A percentile compares a stretch with the other conserved stretches of the same genome.
These are phyloP conservation scores for Antennarius striatus DNA, from an alignment of 2,113 vertebrate species.

Conservation along the genomic window DNA sequence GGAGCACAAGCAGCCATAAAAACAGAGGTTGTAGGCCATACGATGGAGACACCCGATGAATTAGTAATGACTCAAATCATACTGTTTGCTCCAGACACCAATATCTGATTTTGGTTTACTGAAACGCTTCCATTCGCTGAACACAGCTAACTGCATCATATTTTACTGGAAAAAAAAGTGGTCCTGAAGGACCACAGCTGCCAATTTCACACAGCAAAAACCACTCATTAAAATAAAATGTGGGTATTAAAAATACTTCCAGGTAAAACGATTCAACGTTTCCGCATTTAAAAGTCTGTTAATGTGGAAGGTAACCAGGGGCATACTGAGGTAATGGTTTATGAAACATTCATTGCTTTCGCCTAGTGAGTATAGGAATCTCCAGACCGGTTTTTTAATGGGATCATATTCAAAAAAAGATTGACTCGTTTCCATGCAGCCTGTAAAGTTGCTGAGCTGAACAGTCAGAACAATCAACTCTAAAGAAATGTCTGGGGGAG, in stretches of 20 bases:
- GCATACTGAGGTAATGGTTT: constrained; percentile 24
- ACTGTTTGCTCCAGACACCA: constrained; percentile 40
- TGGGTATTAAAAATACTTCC: constrained; percentile 39
- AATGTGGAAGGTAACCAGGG: constrained; percentile 20
- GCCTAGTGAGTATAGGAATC: constrained; percentile 45
- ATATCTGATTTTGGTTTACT: constrained; percentile 28
- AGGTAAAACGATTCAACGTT: constrained; percentile 40
- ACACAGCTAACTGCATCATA: constrained; percentile 32
- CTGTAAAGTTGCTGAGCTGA: constrained; percentile 62
- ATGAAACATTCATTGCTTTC: constrained; percentile 48
- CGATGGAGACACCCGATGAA: constrained; percentile 53
- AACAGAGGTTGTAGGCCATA: constrained; percentile 55
- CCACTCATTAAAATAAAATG: constrained; percentile 24
- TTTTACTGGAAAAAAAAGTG: constrained; percentile 32
- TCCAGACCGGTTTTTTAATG: constrained; percentile 55
- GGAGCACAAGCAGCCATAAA: constrained; percentile 51
- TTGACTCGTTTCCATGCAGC: constrained; percentile 54
- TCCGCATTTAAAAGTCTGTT: constrained; percentile 22
- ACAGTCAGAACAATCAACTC: constrained; percentile 41
- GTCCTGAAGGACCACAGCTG: constrained; percentile 17
- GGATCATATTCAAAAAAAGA: constrained; percentile 65
- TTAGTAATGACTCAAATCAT: constrained; percentile 65
- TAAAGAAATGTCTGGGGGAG: constrained; percentile 33
- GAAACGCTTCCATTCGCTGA: constrained; percentile 30
- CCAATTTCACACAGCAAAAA: constrained; percentile 22